Percentiles rank a stretch among this genome's conserved stretches.
Evolutionary conservation across 2,113 vertebrate genomes (phyloP).

Genomic region (Hippocampus comes): DNA sequence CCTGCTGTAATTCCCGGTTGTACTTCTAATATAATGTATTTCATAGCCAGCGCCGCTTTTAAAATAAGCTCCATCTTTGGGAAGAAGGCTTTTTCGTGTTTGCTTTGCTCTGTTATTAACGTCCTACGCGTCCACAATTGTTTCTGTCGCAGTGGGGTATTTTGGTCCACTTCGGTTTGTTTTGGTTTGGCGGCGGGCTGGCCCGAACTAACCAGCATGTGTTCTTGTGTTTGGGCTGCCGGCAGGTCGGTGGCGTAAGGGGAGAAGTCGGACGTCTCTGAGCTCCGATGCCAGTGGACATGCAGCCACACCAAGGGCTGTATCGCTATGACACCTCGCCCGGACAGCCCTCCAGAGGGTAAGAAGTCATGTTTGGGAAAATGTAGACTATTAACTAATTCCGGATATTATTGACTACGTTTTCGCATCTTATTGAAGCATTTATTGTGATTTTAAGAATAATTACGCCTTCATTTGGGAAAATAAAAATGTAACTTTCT

Average conservation of each 20-base stretch:
- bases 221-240: conserved; percentile 21
- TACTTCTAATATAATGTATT: conserved; percentile 15
- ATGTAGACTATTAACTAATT: too few species aligned
- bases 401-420: too few species aligned
- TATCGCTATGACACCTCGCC: conserved; percentile 74
- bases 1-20: conserved; percentile 1
- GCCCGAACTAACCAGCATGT: conserved; percentile 13
- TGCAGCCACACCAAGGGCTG: conserved; percentile 80
- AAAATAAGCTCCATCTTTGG: conserved; percentile 36
- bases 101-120: conserved; percentile 56
- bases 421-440: not conserved
- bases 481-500: not conserved
- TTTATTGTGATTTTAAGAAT: not conserved
- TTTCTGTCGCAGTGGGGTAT: conserved; percentile 41
- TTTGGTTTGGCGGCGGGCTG: conserved; percentile 21
- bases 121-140: conserved; percentile 51
- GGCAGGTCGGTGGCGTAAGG: conserved; percentile 61
- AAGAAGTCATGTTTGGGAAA: conserved; percentile 22
- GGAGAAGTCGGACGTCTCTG: conserved; percentile 53
- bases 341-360: conserved; percentile 74
- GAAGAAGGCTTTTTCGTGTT: conserved; percentile 31
- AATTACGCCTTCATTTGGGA: not conserved
- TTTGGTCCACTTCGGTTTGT: conserved; percentile 36
- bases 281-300: conserved; percentile 78
- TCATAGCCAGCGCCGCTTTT: conserved; percentile 16